Base-by-base conservation (phyloP, 1,140 invertebrate species). In the Lithobius niger region DNA sequence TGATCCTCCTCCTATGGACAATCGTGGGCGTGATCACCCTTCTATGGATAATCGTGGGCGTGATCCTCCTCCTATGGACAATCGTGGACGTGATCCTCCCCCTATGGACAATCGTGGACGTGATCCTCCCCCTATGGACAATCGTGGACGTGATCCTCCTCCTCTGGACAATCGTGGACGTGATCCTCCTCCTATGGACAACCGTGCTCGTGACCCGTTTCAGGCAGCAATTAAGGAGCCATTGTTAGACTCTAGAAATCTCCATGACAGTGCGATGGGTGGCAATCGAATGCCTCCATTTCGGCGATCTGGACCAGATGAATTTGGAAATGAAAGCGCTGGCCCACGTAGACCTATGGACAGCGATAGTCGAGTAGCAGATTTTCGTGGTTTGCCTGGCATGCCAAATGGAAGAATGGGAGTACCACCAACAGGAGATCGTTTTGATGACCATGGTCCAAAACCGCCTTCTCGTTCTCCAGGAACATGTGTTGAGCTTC, bases 401-500 rank as follows among this genome's bases (percentile, higher is more conserved):
- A 4, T 21, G 16, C 27, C 48, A 13, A 50, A 50, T 50, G 48
- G 48, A 6, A 3, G 48, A 6, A 21, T 21, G 18, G 16, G 16
- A 18, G 6, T 10, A 4, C 10, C n/a, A n/a, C 43, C 43, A 18
- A 13, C 3, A 16, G 10, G 18, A 10, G 48, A 44, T 28, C 31
- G 45, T 13, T 31, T 55, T 24, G 21, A 49, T 21, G 54, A 55
- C 19, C 16, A 51, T 16, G 15, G 16, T 27, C 22, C 18, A 28
- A 15, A 2, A 45, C 27, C 53, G 44, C 36, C 40, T 22, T 6
- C 6, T 10, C 21, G n/a, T 43, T 24, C 21, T 54, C n/a, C 4
- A 21, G 76, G 77, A 4, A 71, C 73, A 48, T 84, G 83, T 62
- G 75, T 90, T 10, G 79, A 84, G 59, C 72, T 91, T 0, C 75